Evolutionary conservation across 1,140 invertebrate genomes (phyloP).

Genomic region (Kradibia gibbosae): DNA sequence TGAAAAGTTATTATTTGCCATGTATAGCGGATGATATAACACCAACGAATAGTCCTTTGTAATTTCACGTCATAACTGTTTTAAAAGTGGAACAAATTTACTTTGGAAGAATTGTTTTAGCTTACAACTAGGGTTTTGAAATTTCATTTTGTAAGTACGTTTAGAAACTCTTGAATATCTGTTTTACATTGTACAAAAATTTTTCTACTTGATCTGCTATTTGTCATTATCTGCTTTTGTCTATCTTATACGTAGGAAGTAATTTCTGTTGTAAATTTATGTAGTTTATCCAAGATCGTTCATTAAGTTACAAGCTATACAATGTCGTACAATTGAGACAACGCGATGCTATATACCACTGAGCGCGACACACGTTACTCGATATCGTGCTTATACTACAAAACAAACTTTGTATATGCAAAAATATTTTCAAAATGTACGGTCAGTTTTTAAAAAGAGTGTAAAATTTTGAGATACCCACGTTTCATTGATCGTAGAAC

Average conservation of each 20-base stretch:
- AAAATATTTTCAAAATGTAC: neutral
- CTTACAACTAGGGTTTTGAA: neutral
- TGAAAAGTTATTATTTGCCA: no score
- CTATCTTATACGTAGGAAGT: slow-evolving; percentile 22
- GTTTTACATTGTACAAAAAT: neutral
- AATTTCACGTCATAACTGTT: neutral
- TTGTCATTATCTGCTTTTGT: neutral
- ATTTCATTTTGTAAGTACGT: neutral
- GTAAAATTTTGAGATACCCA: neutral
- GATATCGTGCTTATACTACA: neutral
- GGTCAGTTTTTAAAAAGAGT: neutral
- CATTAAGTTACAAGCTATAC: slow-evolving; percentile 28
- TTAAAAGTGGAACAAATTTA: neutral
- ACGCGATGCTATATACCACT: neutral
- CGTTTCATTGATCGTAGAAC: neutral
- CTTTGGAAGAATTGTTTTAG: neutral
- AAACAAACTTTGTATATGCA: neutral
- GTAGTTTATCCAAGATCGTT: slow-evolving; percentile 23
- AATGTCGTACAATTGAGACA: slow-evolving; percentile 12
- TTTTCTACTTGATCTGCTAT: neutral
- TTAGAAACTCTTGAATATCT: neutral
- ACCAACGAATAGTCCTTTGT: neutral
- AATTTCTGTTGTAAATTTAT: slow-evolving; percentile 25
- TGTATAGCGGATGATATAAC: no score
- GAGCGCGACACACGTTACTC: slow-evolving; percentile 4